These are phyloP conservation scores for Corythornis leucogaster DNA, from an alignment of 2,797 vertebrate genomes.

Conservation along the genomic window DNA sequence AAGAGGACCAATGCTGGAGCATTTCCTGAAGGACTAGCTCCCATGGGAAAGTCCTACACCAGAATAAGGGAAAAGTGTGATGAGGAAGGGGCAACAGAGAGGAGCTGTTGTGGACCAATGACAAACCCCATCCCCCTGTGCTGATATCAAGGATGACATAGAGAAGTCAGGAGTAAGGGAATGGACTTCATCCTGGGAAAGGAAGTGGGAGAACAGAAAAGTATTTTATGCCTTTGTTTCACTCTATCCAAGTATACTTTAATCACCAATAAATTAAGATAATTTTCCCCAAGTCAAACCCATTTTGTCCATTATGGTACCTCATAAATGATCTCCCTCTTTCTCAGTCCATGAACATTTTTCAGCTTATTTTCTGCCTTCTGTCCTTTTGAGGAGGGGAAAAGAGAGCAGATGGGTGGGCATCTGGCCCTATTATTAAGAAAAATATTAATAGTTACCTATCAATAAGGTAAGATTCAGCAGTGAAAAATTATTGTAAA, in stretches of 20 bases:
- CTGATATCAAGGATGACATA: rapidly evolving
- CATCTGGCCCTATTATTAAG: background rate
- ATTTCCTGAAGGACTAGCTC: too few relatives aligned
- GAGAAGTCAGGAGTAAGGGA: background rate
- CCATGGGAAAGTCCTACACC: rapidly evolving
- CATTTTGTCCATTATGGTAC: background rate
- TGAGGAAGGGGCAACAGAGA: background rate
- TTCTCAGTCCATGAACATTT: background rate
- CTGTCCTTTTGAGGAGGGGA: background rate
- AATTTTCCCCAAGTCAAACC: background rate
- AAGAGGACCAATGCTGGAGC: background rate
- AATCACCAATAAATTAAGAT: background rate
- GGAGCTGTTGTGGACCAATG: background rate
- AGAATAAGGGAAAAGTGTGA: background rate
- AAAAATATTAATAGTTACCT: background rate
- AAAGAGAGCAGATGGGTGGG: rapidly evolving
- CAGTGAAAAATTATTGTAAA: background rate
- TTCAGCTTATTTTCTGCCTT: background rate
- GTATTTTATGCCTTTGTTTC: background rate
- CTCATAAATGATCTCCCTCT: background rate
- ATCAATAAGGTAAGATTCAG: background rate
- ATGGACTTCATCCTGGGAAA: background rate
- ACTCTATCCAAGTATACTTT: background rate
- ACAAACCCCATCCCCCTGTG: too few relatives aligned
- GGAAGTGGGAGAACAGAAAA: rapidly evolving